phyloP scores from a whole-genome alignment of 2,113 vertebrate genomes.

The Rana temporaria region DNA sequence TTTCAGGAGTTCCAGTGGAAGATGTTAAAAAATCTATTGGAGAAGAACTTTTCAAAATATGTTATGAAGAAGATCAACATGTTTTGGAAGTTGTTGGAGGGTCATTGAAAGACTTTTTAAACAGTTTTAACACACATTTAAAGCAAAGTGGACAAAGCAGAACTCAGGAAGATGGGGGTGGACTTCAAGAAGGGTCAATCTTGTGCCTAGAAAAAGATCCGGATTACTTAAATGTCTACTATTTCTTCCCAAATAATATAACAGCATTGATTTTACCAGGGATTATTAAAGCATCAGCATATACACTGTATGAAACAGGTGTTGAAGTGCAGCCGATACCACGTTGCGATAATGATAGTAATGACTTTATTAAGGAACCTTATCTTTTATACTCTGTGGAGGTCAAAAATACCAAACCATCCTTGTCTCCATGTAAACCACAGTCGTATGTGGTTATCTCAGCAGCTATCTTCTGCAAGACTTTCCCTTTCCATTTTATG shows the following conservation, averaged over 20 bases:
- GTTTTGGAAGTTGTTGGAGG: constrained; percentile 92
- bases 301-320: constrained; percentile 83
- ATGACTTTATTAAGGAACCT: constrained; percentile 87
- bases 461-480: constrained; percentile 89
- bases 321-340: constrained; percentile 86
- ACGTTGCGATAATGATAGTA: constrained; percentile 75
- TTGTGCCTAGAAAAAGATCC: constrained; percentile 94
- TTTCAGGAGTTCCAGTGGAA: constrained; percentile 82
- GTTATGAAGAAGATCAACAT: constrained; percentile 93
- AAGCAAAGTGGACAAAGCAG: constrained; percentile 84
- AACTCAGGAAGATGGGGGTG: constrained; percentile 71
- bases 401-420: constrained; percentile 82
- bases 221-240: constrained; percentile 90
- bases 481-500: constrained; percentile 96
- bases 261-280: constrained; percentile 91
- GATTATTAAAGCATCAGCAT: constrained; percentile 90
- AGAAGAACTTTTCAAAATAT: constrained; percentile 91
- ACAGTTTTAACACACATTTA: constrained; percentile 94
- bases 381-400: constrained; percentile 87
- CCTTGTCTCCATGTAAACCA: constrained; percentile 86
- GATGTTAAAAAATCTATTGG: constrained; percentile 82
- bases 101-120: constrained; percentile 95
- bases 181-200: constrained; percentile 87
- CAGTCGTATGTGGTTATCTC: constrained; percentile 90
- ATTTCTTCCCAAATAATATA: constrained; percentile 87